These are phyloP conservation scores for Drosophila kepulauana DNA, from an alignment of 1,140 invertebrate species.

Conservation along the genomic window DNA sequence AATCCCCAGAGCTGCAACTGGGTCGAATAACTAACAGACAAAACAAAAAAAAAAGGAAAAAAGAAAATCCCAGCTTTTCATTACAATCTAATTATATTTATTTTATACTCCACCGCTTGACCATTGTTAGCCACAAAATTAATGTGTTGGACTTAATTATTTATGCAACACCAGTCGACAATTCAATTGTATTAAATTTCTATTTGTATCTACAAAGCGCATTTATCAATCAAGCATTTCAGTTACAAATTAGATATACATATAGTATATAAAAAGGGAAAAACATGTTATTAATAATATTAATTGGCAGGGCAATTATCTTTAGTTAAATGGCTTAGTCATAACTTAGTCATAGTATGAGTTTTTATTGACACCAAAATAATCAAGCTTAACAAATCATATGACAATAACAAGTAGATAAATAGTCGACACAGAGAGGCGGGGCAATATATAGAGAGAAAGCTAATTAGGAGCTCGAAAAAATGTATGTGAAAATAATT, in stretches of 20 bases:
- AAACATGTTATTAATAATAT: not conserved
- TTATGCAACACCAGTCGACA: not conserved
- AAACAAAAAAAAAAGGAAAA: not conserved
- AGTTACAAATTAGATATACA: not conserved
- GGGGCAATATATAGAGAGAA: not conserved
- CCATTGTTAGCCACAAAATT: too few relatives aligned
- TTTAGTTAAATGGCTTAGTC: slow-evolving; percentile 13
- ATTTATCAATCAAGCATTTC: not conserved
- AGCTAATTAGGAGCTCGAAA: not conserved
- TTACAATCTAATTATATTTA: too few relatives aligned
- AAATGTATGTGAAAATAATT: slow-evolving; percentile 6
- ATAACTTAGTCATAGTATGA: slow-evolving; percentile 12
- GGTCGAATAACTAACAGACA: not conserved
- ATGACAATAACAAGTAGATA: slow-evolving; percentile 6
- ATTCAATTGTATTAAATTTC: not conserved
- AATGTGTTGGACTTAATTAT: too few relatives aligned
- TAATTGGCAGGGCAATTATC: slow-evolving; percentile 1
- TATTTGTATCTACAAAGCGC: not conserved
- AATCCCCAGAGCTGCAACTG: not conserved
- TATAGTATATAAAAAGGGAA: not conserved
- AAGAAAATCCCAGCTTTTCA: not conserved
- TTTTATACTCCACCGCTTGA: too few relatives aligned
- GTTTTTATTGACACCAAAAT: slow-evolving; percentile 4
- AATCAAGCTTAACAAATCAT: slow-evolving; percentile 16
- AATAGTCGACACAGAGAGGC: not conserved